phyloP scores from a whole-genome alignment of 1,140 invertebrate species.

The Macrotrachela quadricornifera region DNA sequence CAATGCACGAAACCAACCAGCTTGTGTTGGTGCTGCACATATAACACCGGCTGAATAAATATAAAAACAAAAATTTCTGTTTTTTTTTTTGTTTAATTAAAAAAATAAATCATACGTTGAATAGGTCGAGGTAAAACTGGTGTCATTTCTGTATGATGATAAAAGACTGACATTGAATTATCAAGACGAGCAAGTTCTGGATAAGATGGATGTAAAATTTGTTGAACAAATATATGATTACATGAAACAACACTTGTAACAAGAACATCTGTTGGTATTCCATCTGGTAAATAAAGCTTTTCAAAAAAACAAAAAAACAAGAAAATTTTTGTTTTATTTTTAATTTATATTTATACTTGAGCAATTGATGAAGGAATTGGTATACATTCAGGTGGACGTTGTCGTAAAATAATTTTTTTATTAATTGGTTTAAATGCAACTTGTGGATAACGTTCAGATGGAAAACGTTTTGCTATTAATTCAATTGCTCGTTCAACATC shows the following conservation, averaged over 20 bases:
- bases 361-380: too few relatives aligned
- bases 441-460: slow-evolving; percentile 49
- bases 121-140: slow-evolving; percentile 34
- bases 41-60: slow-evolving; percentile 45
- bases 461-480: slow-evolving; percentile 60
- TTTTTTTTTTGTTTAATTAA: too few relatives aligned
- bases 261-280: neutral
- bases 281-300: too few relatives aligned
- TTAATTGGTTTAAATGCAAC: slow-evolving; percentile 23
- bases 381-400: neutral
- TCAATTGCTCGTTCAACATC: slow-evolving; percentile 55
- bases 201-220: slow-evolving; percentile 73
- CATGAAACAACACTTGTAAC: slow-evolving; percentile 59
- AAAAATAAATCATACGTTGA: slow-evolving; percentile 12
- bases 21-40: slow-evolving; percentile 52
- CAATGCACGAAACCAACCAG: slow-evolving; percentile 69
- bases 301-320: too few relatives aligned
- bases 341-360: too few relatives aligned
- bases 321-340: too few relatives aligned
- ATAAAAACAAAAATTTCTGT: too few relatives aligned
- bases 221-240: slow-evolving; percentile 70
- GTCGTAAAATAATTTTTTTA: slow-evolving; percentile 5
- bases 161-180: slow-evolving; percentile 37
- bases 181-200: slow-evolving; percentile 53
- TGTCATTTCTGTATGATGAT: slow-evolving; percentile 19